A percentile compares a stretch with the other conserved stretches of the same genome.
phyloP scores from a whole-genome alignment of 64 coral and sea anemone species.

The Porites lutea region DNA sequence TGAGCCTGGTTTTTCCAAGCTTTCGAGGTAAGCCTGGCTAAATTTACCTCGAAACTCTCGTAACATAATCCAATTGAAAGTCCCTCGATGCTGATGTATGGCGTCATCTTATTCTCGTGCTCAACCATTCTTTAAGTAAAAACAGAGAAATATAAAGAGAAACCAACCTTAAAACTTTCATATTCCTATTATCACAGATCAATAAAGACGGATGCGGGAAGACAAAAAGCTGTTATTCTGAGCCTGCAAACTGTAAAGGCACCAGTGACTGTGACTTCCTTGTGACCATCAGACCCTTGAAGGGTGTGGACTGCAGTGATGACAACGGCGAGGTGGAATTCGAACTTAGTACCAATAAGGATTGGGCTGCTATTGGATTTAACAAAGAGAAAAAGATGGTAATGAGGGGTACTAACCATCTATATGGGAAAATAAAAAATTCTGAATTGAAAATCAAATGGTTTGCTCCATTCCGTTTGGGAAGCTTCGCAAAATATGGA shows the following conservation, averaged over 20 bases:
- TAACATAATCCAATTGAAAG: no score
- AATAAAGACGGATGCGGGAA: constrained; percentile 67
- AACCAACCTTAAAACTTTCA: not conserved
- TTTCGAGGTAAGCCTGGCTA: no score
- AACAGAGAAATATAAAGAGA: no score
- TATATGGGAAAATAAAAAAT: no score
- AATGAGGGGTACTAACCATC: not conserved
- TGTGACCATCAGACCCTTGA: constrained; percentile 40
- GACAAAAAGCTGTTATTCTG: constrained; percentile 72
- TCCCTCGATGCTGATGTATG: no score
- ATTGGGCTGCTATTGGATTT: constrained; percentile 74
- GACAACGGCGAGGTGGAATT: constrained; percentile 36
- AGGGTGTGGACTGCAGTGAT: not conserved
- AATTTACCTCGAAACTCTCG: no score
- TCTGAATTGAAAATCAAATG: no score
- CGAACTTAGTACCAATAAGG: constrained; percentile 49
- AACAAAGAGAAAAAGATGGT: constrained; percentile 68
- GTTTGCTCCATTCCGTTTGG: no score
- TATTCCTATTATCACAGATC: constrained; percentile 28
- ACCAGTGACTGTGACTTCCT: constrained; percentile 73
- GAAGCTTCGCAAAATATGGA: no score
- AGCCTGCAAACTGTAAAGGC: constrained; percentile 62
- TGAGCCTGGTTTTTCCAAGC: no score
- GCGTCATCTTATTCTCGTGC: no score
- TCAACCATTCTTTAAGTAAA: no score